Evolutionary conservation across 1,140 invertebrate species (phyloP), one percentile per base, ranked within the genome.

Genomic region (Rhyacophila brunnea): DNA sequence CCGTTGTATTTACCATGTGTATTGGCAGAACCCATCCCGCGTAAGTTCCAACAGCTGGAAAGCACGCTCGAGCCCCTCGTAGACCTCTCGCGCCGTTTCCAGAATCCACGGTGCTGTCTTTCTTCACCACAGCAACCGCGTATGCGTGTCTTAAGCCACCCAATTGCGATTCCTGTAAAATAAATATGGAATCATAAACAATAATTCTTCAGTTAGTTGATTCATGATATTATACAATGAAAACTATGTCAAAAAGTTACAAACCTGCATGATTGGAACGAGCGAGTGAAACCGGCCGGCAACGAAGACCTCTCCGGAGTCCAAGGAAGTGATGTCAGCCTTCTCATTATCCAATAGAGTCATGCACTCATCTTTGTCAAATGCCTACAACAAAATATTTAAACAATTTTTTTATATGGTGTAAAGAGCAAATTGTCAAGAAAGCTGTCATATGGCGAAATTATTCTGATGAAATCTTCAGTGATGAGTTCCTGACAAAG

Each of bases 11-110:
- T 74, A 91, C 90, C 64, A 80, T 86, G 71, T 93, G 81, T 64
- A 98, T 85, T 6, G 95, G 95, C 67, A 95, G 84, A 54, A 93
- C 84, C 95, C 95, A 99, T 34, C 95, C 95, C 55, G 94, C 94
- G 54, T 93, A 78, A 14, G 88, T 89, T 28, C 93, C 93, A 59
- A 98, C 95, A 54, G 90, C 92, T 44, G 90, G 85, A 75, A 96
- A 95, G 73, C 95, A 98, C 14, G 91, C 93, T 59, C 82, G 88
- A 58, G 85, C 90, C 0, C 87, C 86, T 58, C 87, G 72, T 1
- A 98, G 70, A 66, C 90, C 84, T 48, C 80, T 65, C 13, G 97
- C 69, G 5, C 74, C 83, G 9, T 74, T 68, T 0, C 68, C 69
- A 13, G 70, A 68, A 9, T 72, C 74, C 0, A 96, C 81, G 2